These are phyloP conservation scores for Phalacrocorax brasilianus DNA, from an alignment of 2,113 vertebrate species.

Conservation along the genomic window DNA sequence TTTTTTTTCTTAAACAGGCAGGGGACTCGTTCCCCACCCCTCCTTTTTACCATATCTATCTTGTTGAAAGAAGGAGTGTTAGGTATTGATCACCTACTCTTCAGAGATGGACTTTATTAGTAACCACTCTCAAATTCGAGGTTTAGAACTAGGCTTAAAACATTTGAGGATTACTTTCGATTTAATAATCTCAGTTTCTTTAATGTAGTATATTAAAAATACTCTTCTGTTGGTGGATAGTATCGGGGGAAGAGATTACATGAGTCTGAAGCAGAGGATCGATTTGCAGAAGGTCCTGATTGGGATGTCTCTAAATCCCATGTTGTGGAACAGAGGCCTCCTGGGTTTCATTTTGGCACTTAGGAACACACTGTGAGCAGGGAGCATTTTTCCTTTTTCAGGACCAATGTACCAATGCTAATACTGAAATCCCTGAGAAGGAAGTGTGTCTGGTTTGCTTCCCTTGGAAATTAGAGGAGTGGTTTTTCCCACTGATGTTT, in stretches of 20 bases:
- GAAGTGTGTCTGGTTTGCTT: neutral
- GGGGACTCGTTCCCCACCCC: too few species aligned
- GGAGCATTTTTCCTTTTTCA: neutral
- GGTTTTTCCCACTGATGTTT: fast-evolving
- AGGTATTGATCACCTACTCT: neutral
- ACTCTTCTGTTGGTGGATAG: neutral
- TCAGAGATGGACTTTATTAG: neutral
- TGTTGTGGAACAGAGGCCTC: neutral
- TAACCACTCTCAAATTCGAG: neutral
- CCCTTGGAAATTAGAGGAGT: neutral
- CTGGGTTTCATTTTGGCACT: neutral
- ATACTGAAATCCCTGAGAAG: neutral
- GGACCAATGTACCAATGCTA: neutral
- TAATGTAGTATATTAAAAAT: neutral
- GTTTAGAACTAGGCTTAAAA: neutral
- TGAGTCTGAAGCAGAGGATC: neutral
- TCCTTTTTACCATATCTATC: neutral
- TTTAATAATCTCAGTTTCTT: neutral
- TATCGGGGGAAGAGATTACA: fast-evolving
- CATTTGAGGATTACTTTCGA: fast-evolving
- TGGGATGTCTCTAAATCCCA: neutral
- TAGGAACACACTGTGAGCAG: fast-evolving
- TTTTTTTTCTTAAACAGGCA: fast-evolving
- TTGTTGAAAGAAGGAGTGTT: neutral
- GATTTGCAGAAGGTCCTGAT: neutral